Percentiles rank a stretch among this genome's conserved stretches.
Conservation (phyloP, 1,140 invertebrate species). For the Trypoxylus dichotomus region DNA sequence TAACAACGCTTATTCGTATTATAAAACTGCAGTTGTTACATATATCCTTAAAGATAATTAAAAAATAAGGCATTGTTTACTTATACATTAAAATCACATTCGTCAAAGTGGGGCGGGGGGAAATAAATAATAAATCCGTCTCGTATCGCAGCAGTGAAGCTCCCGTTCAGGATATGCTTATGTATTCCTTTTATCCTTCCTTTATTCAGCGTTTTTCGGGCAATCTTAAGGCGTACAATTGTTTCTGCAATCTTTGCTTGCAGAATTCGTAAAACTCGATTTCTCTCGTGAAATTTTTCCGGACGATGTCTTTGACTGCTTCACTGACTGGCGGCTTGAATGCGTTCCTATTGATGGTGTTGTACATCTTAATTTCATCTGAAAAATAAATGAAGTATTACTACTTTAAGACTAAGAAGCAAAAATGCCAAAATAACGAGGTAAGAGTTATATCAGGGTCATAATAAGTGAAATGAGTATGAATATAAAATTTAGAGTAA, state of each 20-base stretch:
- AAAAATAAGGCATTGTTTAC: conserved; percentile 5
- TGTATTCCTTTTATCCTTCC: background rate
- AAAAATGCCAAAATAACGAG: too few species aligned
- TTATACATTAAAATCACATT: conserved; percentile 27
- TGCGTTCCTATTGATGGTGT: conserved; percentile 80
- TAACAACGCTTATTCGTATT: background rate
- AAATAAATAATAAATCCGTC: background rate
- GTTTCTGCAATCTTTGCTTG: conserved; percentile 78
- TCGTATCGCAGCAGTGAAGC: background rate
- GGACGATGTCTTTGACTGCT: conserved; percentile 82
- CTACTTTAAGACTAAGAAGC: too few species aligned
- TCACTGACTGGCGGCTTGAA: conserved; percentile 87
- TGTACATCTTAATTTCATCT: conserved; percentile 75
- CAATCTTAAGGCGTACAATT: conserved; percentile 70
- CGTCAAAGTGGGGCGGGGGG: background rate
- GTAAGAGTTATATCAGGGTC: too few species aligned
- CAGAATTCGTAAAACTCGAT: conserved; percentile 93
- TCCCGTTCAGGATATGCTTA: background rate
- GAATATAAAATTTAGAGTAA: too few species aligned
- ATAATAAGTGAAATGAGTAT: too few species aligned
- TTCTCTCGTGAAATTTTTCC: conserved; percentile 84
- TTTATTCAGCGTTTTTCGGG: conserved; percentile 27
- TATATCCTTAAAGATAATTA: background rate
- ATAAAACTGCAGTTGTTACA: conserved; percentile 2
- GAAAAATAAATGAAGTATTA: conserved; percentile 52